These are phyloP conservation scores for Enoplosus armatus DNA, from an alignment of 2,797 vertebrate genomes.

Conservation along the genomic window DNA sequence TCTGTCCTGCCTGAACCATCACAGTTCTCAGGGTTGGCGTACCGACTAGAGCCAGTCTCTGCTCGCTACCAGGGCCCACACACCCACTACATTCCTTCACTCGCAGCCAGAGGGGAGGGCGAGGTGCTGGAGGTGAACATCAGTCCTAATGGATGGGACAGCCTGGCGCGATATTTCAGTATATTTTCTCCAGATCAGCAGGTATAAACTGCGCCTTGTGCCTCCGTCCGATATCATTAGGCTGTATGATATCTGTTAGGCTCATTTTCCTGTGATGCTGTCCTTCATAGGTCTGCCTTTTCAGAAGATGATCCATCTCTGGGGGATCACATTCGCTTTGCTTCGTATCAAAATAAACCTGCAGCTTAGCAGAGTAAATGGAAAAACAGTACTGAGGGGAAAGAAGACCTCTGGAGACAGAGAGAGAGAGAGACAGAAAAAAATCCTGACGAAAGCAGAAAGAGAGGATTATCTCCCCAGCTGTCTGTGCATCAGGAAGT, in stretches of 20 bases:
- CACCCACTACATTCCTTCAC: constrained; percentile 73
- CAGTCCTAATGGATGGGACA: constrained; percentile 46
- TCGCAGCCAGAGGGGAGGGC: constrained; percentile 61
- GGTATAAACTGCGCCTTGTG: constrained; percentile 23
- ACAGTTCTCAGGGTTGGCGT: constrained; percentile 60
- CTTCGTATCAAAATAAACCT: constrained; percentile 68
- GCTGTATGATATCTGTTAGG: constrained; percentile 44
- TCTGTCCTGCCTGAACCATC: constrained; percentile 44
- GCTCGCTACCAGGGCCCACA: constrained; percentile 65
- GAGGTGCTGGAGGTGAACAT: constrained; percentile 62
- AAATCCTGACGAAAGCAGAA: constrained; percentile 84
- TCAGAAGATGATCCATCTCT: constrained; percentile 58
- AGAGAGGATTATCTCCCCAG: constrained; percentile 86
- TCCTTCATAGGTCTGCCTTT: constrained; percentile 30
- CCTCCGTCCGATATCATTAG: constrained; percentile 40
- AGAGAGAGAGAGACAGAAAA: constrained; percentile 39
- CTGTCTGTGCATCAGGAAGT: constrained; percentile 87
- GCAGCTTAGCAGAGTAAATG: constrained; percentile 63
- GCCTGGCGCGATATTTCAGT: constrained; percentile 23
- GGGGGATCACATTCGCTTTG: constrained; percentile 54
- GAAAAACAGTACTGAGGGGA: constrained; percentile 65
- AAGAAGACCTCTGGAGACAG: constrained; percentile 64
- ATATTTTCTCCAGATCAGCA: constrained; percentile 48
- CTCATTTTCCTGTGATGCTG: constrained; percentile 57
- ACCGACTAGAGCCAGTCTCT: constrained; percentile 77